Evolutionary conservation across 2,797 vertebrate species (phyloP).

Genomic region (Petrocephalus sullivani): DNA sequence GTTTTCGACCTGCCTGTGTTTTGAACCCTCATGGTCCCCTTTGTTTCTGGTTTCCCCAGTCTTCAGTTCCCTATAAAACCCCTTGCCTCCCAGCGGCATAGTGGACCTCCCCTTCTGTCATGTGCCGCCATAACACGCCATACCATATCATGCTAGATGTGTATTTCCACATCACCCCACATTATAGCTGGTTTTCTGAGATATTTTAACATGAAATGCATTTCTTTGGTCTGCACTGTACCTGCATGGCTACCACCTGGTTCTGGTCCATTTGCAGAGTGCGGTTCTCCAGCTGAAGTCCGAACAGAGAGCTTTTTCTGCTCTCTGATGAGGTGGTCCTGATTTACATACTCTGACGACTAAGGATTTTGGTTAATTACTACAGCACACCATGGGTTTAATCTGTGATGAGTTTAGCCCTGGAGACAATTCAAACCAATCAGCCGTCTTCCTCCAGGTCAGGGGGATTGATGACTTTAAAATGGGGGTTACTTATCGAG

Average conservation of each 20-base stretch:
- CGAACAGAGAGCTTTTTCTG: background rate
- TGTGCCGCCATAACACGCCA: background rate
- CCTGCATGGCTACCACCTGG: background rate
- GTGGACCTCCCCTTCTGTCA: background rate
- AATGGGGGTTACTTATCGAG: conserved; percentile 29
- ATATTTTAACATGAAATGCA: background rate
- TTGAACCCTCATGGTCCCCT: too few relatives aligned
- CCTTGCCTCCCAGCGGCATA: background rate
- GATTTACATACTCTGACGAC: conserved; percentile 51
- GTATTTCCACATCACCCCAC: background rate
- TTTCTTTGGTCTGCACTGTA: background rate
- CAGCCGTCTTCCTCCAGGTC: conserved; percentile 39
- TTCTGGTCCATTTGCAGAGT: too few relatives aligned
- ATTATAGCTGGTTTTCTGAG: background rate
- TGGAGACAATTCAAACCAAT: conserved; percentile 45
- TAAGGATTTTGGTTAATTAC: conserved; percentile 57
- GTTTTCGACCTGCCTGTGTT: too few relatives aligned
- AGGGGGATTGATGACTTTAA: conserved; percentile 35
- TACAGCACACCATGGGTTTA: conserved; percentile 44
- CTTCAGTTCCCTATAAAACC: background rate
- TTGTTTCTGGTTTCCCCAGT: too few relatives aligned
- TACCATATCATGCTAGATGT: background rate
- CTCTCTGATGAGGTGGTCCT: conserved; percentile 45
- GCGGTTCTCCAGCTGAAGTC: conserved; percentile 21
- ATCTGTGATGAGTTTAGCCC: conserved; percentile 44